Conservation (phyloP, 1,140 invertebrate genomes). For the Potamilus streckersoni region DNA sequence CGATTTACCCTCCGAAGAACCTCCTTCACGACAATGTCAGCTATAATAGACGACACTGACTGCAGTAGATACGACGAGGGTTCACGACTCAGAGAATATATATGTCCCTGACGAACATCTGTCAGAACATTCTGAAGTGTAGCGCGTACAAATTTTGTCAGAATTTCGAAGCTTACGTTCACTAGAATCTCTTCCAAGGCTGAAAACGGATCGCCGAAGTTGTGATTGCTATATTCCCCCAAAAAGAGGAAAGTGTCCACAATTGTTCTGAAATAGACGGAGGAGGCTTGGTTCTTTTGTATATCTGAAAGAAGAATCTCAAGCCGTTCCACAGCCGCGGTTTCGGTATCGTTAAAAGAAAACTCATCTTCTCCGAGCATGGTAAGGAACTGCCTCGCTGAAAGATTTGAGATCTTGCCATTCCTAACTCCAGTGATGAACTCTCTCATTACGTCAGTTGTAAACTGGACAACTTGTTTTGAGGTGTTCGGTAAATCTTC, state of each 20-base stretch:
- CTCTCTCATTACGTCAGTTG: too few relatives aligned
- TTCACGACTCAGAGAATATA: not conserved
- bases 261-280: constrained; percentile 16
- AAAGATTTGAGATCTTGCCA: constrained; percentile 20
- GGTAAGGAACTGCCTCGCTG: constrained; percentile 25
- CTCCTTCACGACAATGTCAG: constrained; percentile 25
- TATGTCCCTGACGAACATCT: constrained; percentile 12
- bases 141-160: constrained; percentile 24
- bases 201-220: constrained; percentile 18
- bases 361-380: constrained; percentile 10
- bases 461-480: too few relatives aligned
- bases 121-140: constrained; percentile 25
- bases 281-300: not conserved
- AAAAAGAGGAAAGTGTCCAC: constrained; percentile 17
- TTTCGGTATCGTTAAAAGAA: constrained; percentile 18
- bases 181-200: constrained; percentile 25
- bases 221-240: constrained; percentile 1
- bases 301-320: constrained; percentile 4
- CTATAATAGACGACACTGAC: constrained; percentile 29
- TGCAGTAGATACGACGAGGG: constrained; percentile 18
- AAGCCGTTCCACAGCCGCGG: constrained; percentile 7
- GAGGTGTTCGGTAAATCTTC: too few relatives aligned
- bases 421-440: constrained; percentile 2
- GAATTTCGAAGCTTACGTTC: constrained; percentile 26
- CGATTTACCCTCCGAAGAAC: constrained; percentile 9